Conservation (phyloP, 2,113 vertebrate species). For the Setophaga petechia region DNA sequence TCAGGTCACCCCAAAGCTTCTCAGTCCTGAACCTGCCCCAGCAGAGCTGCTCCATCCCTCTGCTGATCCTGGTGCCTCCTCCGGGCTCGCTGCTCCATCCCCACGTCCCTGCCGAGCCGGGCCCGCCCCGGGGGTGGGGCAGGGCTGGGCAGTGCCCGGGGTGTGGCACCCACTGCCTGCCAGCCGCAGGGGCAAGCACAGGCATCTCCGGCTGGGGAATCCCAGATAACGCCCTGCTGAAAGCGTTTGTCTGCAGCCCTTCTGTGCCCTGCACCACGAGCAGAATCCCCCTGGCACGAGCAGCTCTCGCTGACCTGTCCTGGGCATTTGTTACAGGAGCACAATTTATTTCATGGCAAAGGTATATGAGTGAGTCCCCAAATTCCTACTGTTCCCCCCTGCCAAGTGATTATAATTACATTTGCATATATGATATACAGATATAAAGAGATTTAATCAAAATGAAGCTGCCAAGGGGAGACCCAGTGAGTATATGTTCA, state of each 20-base stretch:
- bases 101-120: not conserved
- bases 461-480: not conserved
- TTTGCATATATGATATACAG: conserved; percentile 27
- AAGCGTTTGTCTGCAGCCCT: not conserved
- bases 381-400: not conserved
- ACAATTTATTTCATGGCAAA: not conserved
- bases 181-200: not conserved
- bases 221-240: not conserved
- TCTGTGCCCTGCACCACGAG: not conserved
- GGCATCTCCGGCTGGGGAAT: not conserved
- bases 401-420: not conserved
- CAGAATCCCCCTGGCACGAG: not conserved
- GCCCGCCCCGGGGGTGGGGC: not conserved
- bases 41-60: not conserved
- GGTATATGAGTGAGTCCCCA: not conserved
- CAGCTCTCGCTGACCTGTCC: not conserved
- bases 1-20: not conserved
- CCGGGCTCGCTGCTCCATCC: not conserved
- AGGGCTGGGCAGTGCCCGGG: not conserved
- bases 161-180: not conserved
- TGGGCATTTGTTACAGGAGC: not conserved
- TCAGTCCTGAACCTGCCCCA: not conserved
- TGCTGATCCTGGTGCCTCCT: not conserved
- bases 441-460: conserved; percentile 6
- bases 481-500: not conserved